phyloP scores from a whole-genome alignment of 2,888 invertebrate genomes.

The Caenorhabditis afra region DNA sequence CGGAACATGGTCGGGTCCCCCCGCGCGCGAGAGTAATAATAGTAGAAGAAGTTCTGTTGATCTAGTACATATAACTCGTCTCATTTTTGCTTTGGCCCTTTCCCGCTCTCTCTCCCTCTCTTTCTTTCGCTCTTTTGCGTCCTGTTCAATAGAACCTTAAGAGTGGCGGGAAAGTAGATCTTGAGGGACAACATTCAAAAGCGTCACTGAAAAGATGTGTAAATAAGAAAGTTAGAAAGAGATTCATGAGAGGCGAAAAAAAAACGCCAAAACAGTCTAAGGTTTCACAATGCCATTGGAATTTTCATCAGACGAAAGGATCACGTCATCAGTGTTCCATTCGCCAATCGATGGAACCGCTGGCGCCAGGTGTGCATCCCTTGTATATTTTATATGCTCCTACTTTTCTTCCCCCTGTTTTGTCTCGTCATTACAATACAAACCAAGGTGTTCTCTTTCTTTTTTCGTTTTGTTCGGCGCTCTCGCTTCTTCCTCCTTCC shows the following conservation, averaged over 20 bases:
- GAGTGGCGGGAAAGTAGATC: slow-evolving; percentile 47
- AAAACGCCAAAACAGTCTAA: slow-evolving; percentile 13
- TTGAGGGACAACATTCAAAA: slow-evolving; percentile 36
- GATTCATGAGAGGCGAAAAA: neutral
- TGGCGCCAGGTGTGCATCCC: slow-evolving; percentile 10
- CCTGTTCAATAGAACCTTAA: slow-evolving; percentile 47
- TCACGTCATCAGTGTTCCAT: neutral
- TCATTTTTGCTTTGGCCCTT: slow-evolving; percentile 8
- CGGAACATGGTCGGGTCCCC: neutral
- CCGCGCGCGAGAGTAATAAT: too few relatives aligned
- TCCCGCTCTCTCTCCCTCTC: too few relatives aligned
- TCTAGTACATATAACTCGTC: slow-evolving; percentile 39
- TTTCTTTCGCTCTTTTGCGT: too few relatives aligned
- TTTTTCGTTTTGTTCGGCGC: neutral
- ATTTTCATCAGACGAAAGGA: neutral
- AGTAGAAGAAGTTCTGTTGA: slow-evolving; percentile 20
- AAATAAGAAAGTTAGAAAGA: slow-evolving; percentile 19
- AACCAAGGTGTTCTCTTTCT: slow-evolving; percentile 31
- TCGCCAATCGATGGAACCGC: too few relatives aligned
- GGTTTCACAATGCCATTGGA: neutral
- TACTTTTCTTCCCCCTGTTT: slow-evolving; percentile 29
- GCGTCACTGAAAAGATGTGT: slow-evolving; percentile 43
- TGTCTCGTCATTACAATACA: slow-evolving; percentile 56
- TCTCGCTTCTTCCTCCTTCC: neutral
- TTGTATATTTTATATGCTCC: slow-evolving; percentile 28